Percentiles rank a stretch among this genome's conserved stretches.
Evolutionary conservation across 2,888 invertebrate species (phyloP).

Genomic region (Sinelater perroti): DNA sequence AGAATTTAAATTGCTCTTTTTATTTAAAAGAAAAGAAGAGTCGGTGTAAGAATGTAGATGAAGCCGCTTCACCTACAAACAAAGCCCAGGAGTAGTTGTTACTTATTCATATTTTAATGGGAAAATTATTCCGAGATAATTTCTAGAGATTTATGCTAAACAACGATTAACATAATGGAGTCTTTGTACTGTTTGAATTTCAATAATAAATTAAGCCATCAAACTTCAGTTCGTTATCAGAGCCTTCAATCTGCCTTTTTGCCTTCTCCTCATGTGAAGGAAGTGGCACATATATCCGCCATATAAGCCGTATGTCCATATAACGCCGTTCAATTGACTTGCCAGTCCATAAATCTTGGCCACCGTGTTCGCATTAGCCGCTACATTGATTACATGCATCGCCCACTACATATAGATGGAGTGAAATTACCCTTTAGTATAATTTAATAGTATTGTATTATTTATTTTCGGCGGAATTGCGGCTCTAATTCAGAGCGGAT

Average conservation of each 20-base stretch:
- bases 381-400: constrained; percentile 60
- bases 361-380: constrained; percentile 58
- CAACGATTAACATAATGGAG: no score
- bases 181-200: constrained; percentile 7
- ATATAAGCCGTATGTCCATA: constrained; percentile 50
- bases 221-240: constrained; percentile 23
- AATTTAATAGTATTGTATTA: constrained; percentile 35
- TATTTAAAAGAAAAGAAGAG: no score
- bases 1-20: no score
- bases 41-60: no score
- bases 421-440: constrained; percentile 38
- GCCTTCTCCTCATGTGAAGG: constrained; percentile 48
- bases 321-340: constrained; percentile 57
- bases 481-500: constrained; percentile 2
- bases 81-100: not conserved
- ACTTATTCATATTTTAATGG: no score
- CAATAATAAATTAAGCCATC: constrained; percentile 39
- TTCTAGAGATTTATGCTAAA: no score
- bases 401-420: constrained; percentile 49
- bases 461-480: constrained; percentile 21
- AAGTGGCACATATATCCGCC: constrained; percentile 48
- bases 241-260: constrained; percentile 45
- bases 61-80: not conserved
- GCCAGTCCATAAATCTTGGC: constrained; percentile 59
- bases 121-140: no score